Base-by-base conservation (phyloP, 2,797 vertebrate species). In the Morelia viridis region DNA sequence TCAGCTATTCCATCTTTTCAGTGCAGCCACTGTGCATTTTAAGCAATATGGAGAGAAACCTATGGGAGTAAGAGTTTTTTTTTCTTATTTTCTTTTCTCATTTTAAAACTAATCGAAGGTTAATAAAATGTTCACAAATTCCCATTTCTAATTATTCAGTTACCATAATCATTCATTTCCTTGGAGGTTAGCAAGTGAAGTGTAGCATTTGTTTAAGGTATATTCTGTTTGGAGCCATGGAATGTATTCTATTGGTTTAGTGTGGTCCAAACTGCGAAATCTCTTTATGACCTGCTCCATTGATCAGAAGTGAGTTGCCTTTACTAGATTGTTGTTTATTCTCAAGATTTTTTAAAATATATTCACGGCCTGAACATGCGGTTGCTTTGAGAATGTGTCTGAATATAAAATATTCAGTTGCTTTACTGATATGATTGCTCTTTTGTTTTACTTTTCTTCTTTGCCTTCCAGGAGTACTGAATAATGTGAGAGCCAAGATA, bases 91-190 rank as follows among this genome's bases (percentile, higher is more conserved):
- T 94, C 62, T 96, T 83, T 93, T 65, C 65, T 96, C 56, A 95
- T 95, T 97, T 96, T 96, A n/a, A 97, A 97, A 97, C 96, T 96
- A 97, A 96, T 97, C 94, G 84, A 93, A 97, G 92, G 89, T 97
- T 97, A 97, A 97, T 96, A 97, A 97, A 93, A 96, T 94, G 85
- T 94, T 96, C 93, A 96, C 92, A 94, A 96, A 97, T 95, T 96
- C 96, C 95, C 96, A 95, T 91, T 97, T 97, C 96, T 97, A 97
- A 97, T 97, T 97, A 97, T 96, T 96, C 95, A 94, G 93, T 96
- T 97, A 96, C 96, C 90, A 93, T 91, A 94, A 88, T 87, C 31
- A 93, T 93, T 97, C 94, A 97, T 97, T 97, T 97, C 96, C 95
- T 96, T 61, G 62, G 95, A 95, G 96, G 93, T 31, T 68, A 93